Base-by-base conservation (phyloP, 2,797 vertebrate genomes). In the Alcedo quadribrachys region DNA sequence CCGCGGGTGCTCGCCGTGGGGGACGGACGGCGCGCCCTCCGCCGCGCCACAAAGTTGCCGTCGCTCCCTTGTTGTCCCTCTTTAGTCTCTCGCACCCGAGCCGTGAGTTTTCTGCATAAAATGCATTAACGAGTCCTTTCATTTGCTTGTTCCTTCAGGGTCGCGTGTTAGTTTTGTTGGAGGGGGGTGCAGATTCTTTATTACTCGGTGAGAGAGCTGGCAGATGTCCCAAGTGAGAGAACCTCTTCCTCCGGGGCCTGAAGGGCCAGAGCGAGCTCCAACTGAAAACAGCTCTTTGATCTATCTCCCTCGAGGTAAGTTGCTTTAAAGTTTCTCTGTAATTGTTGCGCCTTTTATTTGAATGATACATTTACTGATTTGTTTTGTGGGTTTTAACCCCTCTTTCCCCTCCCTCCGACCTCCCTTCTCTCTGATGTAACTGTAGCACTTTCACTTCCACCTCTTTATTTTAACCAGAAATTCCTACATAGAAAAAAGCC, bases 201-300 rank as follows among this genome's bases (percentile, higher is more conserved):
- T 75, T 85, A 24, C 91, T 94, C 48, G 73, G 82, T 28, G 93
- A 90, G 93, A 89, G 96, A 91, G 91, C 97, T 98, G 98, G 98
- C 98, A 98, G 98, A 99, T 99, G 99, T 99, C 99, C 98, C 97
- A 98, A 97, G 98, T 97, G 97, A 98, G 97, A 61, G 98, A 98
- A 95, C 97, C 97, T 92, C 97, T 96, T 96, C 97, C 98, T 97
- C 98, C 98, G 90, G 98, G 98, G 98, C 98, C 98, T 97, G 97
- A 94, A 62, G 98, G 98, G 98, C 98, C 98, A 81, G 97, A 96
- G 86, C 96, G 85, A 94, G 97, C 98, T 62, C 95, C 96, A 91
- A 97, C 95, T 75, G 98, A 96, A 78, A 94, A 71, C 81, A 96
- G 93, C 89, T 55, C 95, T 94, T 96, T 90, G 93, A 94, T 96